These are phyloP conservation scores for Montifringilla adamsi DNA, from an alignment of 2,113 vertebrate genomes.

Conservation along the genomic window DNA sequence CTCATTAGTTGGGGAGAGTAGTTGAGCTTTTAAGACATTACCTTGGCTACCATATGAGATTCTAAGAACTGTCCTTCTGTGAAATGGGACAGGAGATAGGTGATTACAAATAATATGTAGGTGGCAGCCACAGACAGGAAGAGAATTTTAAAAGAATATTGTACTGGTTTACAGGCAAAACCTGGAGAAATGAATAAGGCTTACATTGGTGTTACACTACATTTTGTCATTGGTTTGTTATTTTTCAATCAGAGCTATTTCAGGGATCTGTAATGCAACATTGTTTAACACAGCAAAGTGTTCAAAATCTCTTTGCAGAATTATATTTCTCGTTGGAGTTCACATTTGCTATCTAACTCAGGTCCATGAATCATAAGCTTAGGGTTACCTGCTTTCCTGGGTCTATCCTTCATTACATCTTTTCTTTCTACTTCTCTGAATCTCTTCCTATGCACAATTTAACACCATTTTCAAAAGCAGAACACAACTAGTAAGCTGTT, in stretches of 20 bases:
- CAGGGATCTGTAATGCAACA: neutral
- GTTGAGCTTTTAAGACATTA: neutral
- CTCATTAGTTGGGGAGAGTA: neutral
- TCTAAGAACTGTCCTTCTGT: neutral
- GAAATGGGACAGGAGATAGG: neutral
- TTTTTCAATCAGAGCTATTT: neutral
- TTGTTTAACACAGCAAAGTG: neutral
- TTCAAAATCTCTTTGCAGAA: neutral
- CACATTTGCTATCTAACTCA: neutral
- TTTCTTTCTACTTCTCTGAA: neutral
- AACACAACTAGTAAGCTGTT: neutral
- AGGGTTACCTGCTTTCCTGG: neutral
- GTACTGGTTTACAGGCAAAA: neutral
- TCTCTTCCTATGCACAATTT: neutral
- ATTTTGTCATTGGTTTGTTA: neutral
- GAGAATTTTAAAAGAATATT: neutral
- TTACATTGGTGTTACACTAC: neutral
- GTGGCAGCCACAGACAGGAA: neutral
- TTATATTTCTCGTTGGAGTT: neutral
- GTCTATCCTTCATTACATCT: neutral
- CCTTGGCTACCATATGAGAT: neutral
- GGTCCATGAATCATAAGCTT: neutral
- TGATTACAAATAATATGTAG: neutral
- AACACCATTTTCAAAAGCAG: neutral
- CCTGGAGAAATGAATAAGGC: neutral